Conservation (phyloP, 1,140 invertebrate species). For the Belonocnema kinseyi region DNA sequence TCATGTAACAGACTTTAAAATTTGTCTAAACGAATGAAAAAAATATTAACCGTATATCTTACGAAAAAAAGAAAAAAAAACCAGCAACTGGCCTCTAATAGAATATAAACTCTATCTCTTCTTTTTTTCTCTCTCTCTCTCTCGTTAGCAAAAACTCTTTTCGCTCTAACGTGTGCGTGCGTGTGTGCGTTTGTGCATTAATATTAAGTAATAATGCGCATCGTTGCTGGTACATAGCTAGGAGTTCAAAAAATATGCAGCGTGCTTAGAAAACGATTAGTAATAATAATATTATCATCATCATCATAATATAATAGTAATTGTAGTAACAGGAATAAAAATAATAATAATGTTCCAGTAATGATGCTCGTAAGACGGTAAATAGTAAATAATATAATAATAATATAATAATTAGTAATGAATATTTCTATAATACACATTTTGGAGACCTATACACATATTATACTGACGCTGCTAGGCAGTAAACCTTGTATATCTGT, state of each 20-base stretch:
- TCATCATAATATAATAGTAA: conserved; percentile 49
- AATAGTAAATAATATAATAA: background rate
- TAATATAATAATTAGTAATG: conserved; percentile 51
- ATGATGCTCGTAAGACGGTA: background rate
- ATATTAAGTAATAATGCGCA: conserved; percentile 17
- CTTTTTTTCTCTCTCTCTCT: conserved; percentile 8
- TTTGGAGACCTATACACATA: conserved; percentile 55
- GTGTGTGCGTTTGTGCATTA: conserved; percentile 47
- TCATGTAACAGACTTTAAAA: conserved; percentile 42
- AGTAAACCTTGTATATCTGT: conserved; percentile 46
- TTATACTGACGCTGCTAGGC: conserved; percentile 44
- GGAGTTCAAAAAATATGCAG: conserved; percentile 44
- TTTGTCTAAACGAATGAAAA: conserved; percentile 47
- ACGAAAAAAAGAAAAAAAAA: conserved; percentile 33
- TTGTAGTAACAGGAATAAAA: conserved; percentile 61
- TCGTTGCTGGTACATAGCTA: conserved; percentile 57
- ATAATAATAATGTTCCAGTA: conserved; percentile 53
- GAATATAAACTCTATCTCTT: conserved; percentile 40
- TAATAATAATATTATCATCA: conserved; percentile 49
- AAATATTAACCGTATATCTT: conserved; percentile 40
- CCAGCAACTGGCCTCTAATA: conserved; percentile 15
- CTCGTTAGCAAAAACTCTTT: conserved; percentile 32
- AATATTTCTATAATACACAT: conserved; percentile 60
- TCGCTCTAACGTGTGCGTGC: conserved; percentile 51
- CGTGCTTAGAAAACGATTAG: conserved; percentile 51